A percentile compares a stretch with the other conserved stretches of the same genome.
Evolutionary conservation across 2,797 vertebrate genomes (phyloP).

Genomic region (Furcifer pardalis): DNA sequence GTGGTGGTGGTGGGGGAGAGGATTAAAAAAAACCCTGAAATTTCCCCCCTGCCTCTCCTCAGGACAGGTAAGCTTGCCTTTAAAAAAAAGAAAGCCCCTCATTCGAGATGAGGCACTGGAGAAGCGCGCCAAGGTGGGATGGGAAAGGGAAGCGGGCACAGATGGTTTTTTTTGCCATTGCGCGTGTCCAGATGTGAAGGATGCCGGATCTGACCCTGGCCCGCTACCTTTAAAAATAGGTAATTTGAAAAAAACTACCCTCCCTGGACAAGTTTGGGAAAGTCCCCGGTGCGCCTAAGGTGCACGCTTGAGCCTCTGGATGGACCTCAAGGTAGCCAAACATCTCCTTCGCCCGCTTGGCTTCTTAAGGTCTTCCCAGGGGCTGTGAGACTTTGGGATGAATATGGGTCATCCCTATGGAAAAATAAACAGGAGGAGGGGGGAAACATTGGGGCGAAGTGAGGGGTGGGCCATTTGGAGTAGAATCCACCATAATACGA

Average conservation of each 20-base stretch:
- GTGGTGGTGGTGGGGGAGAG: too few species aligned
- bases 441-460: not conserved
- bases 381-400: not conserved
- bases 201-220: not conserved
- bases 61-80: not conserved
- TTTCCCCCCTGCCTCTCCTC: too few species aligned
- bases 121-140: not conserved
- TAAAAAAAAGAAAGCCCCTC: not conserved
- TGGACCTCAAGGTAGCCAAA: too few species aligned
- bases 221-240: not conserved
- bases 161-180: not conserved
- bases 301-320: rapidly evolving
- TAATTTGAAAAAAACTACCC: not conserved
- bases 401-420: conserved; percentile 55
- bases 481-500: not conserved
- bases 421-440: conserved; percentile 26
- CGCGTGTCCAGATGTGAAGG: not conserved
- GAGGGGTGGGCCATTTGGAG: conserved; percentile 17
- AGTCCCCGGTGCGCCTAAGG: not conserved
- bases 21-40: too few species aligned
- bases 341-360: rapidly evolving
- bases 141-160: not conserved
- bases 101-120: not conserved
- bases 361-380: not conserved
- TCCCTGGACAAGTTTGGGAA: not conserved